Conservation (phyloP, 2,113 vertebrate genomes). For the Setophaga coronata region DNA sequence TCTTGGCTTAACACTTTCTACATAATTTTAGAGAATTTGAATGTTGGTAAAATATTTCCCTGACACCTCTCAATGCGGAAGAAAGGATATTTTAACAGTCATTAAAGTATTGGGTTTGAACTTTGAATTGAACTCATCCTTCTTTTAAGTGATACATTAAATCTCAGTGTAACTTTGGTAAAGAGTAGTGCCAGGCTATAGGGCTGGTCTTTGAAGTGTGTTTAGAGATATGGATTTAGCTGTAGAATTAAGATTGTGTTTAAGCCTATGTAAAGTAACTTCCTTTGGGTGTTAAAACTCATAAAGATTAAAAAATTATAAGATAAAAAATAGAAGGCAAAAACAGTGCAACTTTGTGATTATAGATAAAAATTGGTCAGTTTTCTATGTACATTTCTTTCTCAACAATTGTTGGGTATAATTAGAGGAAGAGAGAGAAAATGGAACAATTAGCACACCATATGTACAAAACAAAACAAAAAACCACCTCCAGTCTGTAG, state of each 20-base stretch:
- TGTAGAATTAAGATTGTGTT: background rate
- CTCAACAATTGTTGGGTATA: background rate
- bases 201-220: background rate
- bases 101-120: background rate
- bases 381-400: background rate
- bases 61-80: background rate
- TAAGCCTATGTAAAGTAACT: background rate
- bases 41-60: background rate
- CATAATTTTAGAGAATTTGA: background rate
- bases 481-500: background rate
- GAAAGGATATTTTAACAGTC: background rate
- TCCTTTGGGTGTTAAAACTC: background rate
- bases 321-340: background rate
- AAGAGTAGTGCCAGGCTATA: background rate
- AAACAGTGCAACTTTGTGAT: background rate
- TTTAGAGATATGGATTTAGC: background rate
- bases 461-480: background rate
- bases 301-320: background rate
- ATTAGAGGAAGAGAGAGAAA: background rate
- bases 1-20: background rate
- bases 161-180: background rate
- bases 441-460: background rate
- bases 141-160: background rate
- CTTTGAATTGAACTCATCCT: background rate
- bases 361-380: background rate